Percentiles rank a stretch among this genome's conserved stretches.
Evolutionary conservation across 2,797 vertebrate genomes (phyloP).

Genomic region (Chiloscyllium punctatum): DNA sequence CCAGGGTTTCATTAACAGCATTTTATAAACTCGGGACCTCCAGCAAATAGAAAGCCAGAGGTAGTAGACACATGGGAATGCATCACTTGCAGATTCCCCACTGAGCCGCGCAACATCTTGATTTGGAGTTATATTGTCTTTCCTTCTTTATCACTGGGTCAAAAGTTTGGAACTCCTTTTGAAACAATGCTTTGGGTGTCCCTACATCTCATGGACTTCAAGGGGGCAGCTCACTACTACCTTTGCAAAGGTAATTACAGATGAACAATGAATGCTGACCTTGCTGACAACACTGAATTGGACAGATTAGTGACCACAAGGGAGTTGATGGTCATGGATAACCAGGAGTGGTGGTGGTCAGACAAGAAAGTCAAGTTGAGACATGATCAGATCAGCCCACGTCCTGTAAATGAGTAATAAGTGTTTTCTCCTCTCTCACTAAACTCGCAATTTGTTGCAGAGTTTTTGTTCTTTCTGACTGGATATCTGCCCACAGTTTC

Average conservation of each 20-base stretch:
- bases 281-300: neutral
- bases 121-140: neutral
- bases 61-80: neutral
- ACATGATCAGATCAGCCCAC: no score
- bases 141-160: neutral
- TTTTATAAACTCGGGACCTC: neutral
- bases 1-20: neutral
- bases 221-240: neutral
- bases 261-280: no score
- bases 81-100: neutral
- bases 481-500: neutral
- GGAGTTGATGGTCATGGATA: no score
- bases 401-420: neutral
- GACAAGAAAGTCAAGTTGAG: no score
- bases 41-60: neutral
- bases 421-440: neutral
- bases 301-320: neutral
- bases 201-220: neutral
- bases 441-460: neutral
- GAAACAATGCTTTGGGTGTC: neutral
- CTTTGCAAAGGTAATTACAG: neutral
- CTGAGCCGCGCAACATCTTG: neutral
- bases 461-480: neutral
- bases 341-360: no score
- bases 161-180: neutral